These are phyloP conservation scores for Poecile montanus DNA, from an alignment of 2,797 vertebrate genomes.

Conservation along the genomic window DNA sequence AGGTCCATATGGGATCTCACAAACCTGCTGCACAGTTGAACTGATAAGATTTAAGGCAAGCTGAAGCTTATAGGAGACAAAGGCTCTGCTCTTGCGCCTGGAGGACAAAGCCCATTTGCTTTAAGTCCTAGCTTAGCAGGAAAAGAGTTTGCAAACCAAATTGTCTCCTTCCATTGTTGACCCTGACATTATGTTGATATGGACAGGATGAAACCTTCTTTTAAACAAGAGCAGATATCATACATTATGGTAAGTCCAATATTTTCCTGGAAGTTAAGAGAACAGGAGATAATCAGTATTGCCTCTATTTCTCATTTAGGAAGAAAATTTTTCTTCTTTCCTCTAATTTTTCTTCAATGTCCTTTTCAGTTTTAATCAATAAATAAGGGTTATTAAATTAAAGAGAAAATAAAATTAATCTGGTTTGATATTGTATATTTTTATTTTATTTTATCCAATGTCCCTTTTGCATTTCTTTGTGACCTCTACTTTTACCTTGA, in stretches of 20 bases:
- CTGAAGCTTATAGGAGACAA: not conserved
- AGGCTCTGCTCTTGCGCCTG: not conserved
- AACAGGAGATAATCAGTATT: not conserved
- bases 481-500: not conserved
- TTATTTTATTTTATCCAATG: not conserved
- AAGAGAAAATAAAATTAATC: not conserved
- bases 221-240: not conserved
- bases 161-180: not conserved
- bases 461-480: not conserved
- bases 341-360: not conserved
- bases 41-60: not conserved
- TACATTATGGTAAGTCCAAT: not conserved
- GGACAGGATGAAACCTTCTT: not conserved
- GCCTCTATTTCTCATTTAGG: not conserved
- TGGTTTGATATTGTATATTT: not conserved
- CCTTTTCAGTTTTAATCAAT: not conserved
- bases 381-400: not conserved
- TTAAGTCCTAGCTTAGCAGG: not conserved
- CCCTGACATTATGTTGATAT: not conserved
- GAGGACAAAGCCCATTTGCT: not conserved
- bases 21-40: not conserved
- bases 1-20: not conserved
- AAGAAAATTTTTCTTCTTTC: not conserved
- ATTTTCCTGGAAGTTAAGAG: not conserved
- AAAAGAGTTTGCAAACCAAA: not conserved